These are phyloP conservation scores for Lophotis ruficrista DNA, from an alignment of 2,113 vertebrate species.

Conservation along the genomic window DNA sequence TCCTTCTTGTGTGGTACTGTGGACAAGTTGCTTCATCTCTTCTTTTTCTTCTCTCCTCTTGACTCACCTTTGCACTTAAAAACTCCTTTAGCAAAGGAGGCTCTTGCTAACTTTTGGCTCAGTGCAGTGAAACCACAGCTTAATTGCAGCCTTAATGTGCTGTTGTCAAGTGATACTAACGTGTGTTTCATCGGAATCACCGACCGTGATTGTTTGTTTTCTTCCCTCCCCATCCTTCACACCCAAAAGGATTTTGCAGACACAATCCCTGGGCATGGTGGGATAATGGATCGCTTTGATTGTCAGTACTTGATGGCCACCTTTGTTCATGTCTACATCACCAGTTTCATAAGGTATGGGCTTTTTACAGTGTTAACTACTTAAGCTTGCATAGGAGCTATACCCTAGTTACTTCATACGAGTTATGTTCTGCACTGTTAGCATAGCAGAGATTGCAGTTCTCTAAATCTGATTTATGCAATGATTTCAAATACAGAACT, in stretches of 20 bases:
- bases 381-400: background rate
- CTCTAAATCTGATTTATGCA: background rate
- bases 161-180: background rate
- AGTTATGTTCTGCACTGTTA: background rate
- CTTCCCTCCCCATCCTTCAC: background rate
- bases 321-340: slow-evolving; percentile 97
- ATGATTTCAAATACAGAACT: background rate
- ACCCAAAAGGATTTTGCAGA: slow-evolving; percentile 90
- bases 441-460: background rate
- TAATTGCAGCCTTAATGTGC: background rate
- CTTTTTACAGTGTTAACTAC: background rate
- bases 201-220: background rate
- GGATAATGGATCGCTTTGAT: slow-evolving; percentile 98
- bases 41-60: background rate
- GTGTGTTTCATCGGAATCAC: background rate
- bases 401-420: background rate
- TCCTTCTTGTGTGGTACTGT: background rate
- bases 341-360: slow-evolving; percentile 94
- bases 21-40: background rate
- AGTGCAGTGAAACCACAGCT: background rate
- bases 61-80: background rate
- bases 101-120: background rate
- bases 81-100: background rate
- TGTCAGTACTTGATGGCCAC: slow-evolving; percentile 99
- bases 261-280: slow-evolving; percentile 96